phyloP scores from a whole-genome alignment of 2,888 invertebrate species.

The Helobdella robusta region DNA sequence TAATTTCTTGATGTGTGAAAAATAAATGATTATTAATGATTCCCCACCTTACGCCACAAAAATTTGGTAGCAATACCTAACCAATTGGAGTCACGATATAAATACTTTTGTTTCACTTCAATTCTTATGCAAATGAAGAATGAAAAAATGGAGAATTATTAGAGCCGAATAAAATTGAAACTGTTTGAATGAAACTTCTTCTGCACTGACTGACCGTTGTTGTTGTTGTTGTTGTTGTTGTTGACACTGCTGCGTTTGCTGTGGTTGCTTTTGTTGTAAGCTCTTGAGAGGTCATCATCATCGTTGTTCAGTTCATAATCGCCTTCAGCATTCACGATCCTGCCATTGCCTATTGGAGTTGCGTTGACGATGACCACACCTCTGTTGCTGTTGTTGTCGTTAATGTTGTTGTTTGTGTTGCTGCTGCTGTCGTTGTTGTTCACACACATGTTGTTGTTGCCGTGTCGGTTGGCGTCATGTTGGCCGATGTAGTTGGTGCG shows the following conservation, averaged over 20 bases:
- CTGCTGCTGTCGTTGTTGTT: background rate
- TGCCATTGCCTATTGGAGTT: slow-evolving; percentile 16
- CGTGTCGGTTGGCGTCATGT: slow-evolving; percentile 1
- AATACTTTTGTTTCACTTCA: too few relatives aligned
- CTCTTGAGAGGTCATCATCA: background rate
- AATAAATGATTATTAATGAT: too few relatives aligned
- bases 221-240: slow-evolving; percentile 10
- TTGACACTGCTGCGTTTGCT: background rate
- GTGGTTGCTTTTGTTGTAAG: too few relatives aligned
- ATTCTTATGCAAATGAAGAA: too few relatives aligned
- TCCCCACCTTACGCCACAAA: too few relatives aligned
- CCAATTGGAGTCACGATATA: too few relatives aligned
- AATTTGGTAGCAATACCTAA: too few relatives aligned
- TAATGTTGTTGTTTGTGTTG: background rate
- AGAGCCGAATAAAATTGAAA: too few relatives aligned
- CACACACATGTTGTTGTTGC: slow-evolving; percentile 1
- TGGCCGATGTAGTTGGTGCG: slow-evolving; percentile 16
- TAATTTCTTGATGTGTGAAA: too few relatives aligned
- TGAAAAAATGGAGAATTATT: too few relatives aligned
- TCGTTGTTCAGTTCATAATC: background rate
- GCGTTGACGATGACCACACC: slow-evolving; percentile 17
- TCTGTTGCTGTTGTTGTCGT: slow-evolving; percentile 11
- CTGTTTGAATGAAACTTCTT: too few relatives aligned
- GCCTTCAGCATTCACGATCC: background rate
- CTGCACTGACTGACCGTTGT: too few relatives aligned